phyloP scores from a whole-genome alignment of 2,113 vertebrate genomes.

The Gallinago undulata region DNA sequence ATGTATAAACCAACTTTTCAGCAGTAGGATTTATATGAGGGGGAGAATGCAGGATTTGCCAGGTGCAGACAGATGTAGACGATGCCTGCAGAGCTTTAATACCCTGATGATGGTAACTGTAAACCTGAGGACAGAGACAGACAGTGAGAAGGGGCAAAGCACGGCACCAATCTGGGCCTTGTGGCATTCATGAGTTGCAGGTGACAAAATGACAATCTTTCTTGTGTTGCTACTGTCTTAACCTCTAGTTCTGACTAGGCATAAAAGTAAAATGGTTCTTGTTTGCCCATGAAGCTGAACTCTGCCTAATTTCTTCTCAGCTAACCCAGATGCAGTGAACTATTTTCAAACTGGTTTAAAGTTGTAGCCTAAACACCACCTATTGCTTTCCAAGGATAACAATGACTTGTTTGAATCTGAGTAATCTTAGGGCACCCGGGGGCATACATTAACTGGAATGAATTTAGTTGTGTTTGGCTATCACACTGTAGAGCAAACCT shows the following conservation, averaged over 20 bases:
- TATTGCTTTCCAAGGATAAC: background rate
- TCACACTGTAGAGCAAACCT: background rate
- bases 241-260: background rate
- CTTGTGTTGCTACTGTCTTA: background rate
- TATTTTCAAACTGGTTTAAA: background rate
- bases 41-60: slow-evolving; percentile 51
- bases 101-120: slow-evolving; percentile 43
- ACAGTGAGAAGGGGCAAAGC: background rate
- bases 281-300: background rate
- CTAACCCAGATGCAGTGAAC: slow-evolving; percentile 5
- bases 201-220: background rate
- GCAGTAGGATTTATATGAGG: slow-evolving; percentile 54
- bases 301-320: slow-evolving; percentile 4
- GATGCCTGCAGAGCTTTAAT: slow-evolving; percentile 52
- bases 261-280: slow-evolving; percentile 2
- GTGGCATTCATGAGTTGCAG: background rate
- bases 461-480: background rate
- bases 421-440: background rate
- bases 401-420: background rate
- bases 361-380: background rate
- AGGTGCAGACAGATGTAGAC: slow-evolving; percentile 65
- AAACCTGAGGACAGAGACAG: slow-evolving; percentile 6
- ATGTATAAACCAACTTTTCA: slow-evolving; percentile 66
- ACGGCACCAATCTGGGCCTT: background rate
- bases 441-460: background rate